phyloP scores from a whole-genome alignment of 2,113 vertebrate species.

The Gorsachius goisagi region DNA sequence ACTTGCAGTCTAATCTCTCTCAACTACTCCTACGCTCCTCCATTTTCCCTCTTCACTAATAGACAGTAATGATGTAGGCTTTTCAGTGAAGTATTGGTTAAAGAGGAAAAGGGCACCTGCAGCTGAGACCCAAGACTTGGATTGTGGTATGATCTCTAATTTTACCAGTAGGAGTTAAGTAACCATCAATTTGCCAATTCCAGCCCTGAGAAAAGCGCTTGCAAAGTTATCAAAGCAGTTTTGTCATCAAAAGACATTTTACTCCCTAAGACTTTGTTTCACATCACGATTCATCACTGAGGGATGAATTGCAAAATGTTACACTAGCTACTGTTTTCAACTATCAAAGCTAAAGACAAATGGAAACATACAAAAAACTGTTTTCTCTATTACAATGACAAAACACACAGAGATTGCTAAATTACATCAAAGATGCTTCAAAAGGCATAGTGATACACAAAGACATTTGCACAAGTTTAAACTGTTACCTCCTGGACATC shows the following conservation, averaged over 20 bases:
- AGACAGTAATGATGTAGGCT: conserved; percentile 29
- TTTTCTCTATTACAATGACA: not conserved
- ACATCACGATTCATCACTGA: not conserved
- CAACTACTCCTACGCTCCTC: not conserved
- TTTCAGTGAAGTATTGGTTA: conserved; percentile 34
- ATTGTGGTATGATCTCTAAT: conserved; percentile 42
- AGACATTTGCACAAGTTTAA: conserved; percentile 50
- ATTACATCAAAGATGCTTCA: conserved; percentile 28
- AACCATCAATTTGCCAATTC: conserved; percentile 49
- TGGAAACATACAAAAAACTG: not conserved
- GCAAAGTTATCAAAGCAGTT: conserved; percentile 52
- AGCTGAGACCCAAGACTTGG: conserved; percentile 52
- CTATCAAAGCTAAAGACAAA: not conserved
- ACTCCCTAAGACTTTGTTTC: conserved; percentile 41
- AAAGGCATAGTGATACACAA: not conserved
- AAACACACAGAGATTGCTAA: not conserved
- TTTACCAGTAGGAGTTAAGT: conserved; percentile 46
- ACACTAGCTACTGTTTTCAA: not conserved
- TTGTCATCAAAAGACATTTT: conserved; percentile 50
- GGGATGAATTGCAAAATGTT: conserved; percentile 6
- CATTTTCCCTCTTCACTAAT: not conserved
- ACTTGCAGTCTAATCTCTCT: not conserved
- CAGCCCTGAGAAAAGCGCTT: not conserved
- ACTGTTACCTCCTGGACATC: conserved; percentile 95
- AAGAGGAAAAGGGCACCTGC: conserved; percentile 40